Conservation (phyloP, 2,797 vertebrate genomes). For the Dallia pectoralis region DNA sequence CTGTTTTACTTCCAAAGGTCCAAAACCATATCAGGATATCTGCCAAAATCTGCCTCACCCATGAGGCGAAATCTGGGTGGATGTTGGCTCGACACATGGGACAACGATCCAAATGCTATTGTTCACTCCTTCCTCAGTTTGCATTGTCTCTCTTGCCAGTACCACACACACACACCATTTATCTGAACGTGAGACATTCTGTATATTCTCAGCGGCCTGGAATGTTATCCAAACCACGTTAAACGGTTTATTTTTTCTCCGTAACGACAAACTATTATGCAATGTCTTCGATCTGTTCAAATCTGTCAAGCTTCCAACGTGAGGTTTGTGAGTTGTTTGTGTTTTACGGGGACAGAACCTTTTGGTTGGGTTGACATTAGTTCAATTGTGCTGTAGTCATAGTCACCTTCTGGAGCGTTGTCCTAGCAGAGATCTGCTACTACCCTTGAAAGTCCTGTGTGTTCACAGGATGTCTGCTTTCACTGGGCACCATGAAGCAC, state of each 20-base stretch:
- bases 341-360: background rate
- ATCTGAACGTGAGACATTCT: no score
- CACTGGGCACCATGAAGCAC: background rate
- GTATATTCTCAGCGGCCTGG: slow-evolving; percentile 39
- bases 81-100: no score
- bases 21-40: no score
- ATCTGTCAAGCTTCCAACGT: background rate
- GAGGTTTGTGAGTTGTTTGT: background rate
- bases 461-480: background rate
- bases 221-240: background rate
- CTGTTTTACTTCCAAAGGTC: no score
- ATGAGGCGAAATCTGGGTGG: no score
- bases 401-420: background rate
- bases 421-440: background rate
- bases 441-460: background rate
- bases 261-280: background rate
- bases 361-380: background rate
- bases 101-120: no score
- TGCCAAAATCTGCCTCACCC: no score
- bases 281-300: slow-evolving; percentile 7
- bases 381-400: background rate
- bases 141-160: no score
- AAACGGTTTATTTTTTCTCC: background rate
- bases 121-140: no score
- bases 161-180: background rate